Conservation (phyloP, 2,113 vertebrate genomes). For the Protobothrops mucrosquamatus region DNA sequence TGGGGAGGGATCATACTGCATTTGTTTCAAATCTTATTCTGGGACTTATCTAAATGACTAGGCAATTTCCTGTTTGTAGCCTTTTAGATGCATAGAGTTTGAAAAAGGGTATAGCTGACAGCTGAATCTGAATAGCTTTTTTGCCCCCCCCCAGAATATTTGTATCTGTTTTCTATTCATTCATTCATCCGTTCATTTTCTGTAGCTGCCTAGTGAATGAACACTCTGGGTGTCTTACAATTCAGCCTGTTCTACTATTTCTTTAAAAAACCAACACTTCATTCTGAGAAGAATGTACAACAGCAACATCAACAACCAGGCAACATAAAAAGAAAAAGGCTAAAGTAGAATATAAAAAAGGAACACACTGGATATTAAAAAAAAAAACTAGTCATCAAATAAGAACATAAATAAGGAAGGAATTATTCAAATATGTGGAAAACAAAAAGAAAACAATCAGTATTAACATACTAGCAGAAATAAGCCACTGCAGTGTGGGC, state of each 20-base stretch:
- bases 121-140: not conserved
- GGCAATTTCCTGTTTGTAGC: not conserved
- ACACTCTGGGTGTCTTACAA: not conserved
- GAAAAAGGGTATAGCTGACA: not conserved
- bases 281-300: not conserved
- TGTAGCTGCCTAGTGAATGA: not conserved
- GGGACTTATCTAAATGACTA: conserved; percentile 1
- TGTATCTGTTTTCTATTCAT: not conserved
- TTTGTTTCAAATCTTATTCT: not conserved
- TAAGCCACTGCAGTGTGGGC: not conserved
- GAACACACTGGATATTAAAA: not conserved
- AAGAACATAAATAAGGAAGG: not conserved
- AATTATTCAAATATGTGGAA: not conserved
- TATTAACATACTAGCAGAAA: not conserved
- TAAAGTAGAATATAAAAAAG: not conserved
- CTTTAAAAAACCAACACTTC: not conserved
- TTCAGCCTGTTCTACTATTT: not conserved
- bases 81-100: not conserved
- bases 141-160: not conserved
- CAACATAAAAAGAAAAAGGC: not conserved
- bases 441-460: not conserved
- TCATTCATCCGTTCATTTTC: not conserved
- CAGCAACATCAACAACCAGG: not conserved
- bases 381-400: not conserved
- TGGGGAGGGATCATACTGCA: not conserved